phyloP scores from a whole-genome alignment of 1,140 invertebrate genomes.

The Drosophila ficusphila region DNA sequence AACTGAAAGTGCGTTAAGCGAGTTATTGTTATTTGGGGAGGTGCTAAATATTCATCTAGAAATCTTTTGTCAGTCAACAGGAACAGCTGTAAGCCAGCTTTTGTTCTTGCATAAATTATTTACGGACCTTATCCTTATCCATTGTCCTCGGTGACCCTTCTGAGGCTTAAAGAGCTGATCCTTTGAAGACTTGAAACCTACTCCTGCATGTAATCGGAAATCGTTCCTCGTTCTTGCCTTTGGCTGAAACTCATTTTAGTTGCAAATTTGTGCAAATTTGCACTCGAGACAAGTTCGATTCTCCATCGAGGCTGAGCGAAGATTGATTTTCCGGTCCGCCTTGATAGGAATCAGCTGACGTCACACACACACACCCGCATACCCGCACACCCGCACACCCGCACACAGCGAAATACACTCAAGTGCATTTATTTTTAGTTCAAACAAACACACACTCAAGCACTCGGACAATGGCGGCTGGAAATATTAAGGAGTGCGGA shows the following conservation, averaged over 20 bases:
- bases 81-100: neutral
- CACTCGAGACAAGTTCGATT: constrained; percentile 34
- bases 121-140: neutral
- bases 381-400: constrained; percentile 6
- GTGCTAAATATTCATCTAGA: constrained; percentile 31
- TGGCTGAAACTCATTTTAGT: constrained; percentile 11
- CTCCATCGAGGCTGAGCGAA: constrained; percentile 6
- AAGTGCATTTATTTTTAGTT: constrained; percentile 61
- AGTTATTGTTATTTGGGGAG: constrained; percentile 12
- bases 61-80: constrained; percentile 1
- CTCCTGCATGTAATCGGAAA: constrained; percentile 3
- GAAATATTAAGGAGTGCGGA: constrained; percentile 65
- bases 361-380: constrained; percentile 36
- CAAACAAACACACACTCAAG: constrained; percentile 32
- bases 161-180: neutral
- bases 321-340: constrained; percentile 34
- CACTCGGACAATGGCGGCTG: constrained; percentile 59
- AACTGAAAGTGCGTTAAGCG: constrained; percentile 4
- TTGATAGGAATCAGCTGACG: constrained; percentile 69
- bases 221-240: neutral
- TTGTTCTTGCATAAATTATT: neutral
- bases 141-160: neutral
- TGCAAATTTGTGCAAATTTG: constrained; percentile 34
- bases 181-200: neutral
- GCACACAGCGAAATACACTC: constrained; percentile 18